These are phyloP conservation scores for Podiceps cristatus DNA, from an alignment of 2,113 vertebrate genomes.

Conservation along the genomic window DNA sequence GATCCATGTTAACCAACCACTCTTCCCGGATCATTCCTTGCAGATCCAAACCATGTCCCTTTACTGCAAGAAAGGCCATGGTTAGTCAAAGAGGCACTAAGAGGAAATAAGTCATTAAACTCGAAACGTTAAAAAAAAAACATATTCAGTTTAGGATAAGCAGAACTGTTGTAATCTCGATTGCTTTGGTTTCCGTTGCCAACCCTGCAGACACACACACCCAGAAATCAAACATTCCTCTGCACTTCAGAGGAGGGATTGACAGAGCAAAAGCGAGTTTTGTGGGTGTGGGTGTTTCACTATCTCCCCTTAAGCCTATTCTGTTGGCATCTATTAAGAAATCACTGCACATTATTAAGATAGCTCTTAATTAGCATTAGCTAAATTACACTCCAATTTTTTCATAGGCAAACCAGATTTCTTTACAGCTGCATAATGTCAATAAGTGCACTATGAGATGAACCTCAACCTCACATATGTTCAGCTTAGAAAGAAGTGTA, in stretches of 20 bases:
- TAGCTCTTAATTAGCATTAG: slow-evolving; percentile 29
- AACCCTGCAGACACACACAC: not conserved
- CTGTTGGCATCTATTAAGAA: slow-evolving; percentile 10
- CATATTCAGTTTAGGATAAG: not conserved
- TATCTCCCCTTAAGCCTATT: not conserved
- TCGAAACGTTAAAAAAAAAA: accelerated
- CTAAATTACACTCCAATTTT: not conserved
- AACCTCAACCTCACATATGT: not conserved
- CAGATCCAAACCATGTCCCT: not conserved
- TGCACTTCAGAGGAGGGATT: not conserved
- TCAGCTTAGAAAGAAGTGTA: not conserved
- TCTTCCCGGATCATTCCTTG: not conserved
- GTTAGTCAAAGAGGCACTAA: not conserved
- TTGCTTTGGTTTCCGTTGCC: not conserved
- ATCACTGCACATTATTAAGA: not conserved
- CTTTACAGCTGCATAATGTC: not conserved
- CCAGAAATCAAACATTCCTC: slow-evolving; percentile 46
- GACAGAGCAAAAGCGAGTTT: not conserved
- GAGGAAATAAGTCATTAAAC: slow-evolving; percentile 5
- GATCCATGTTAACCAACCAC: not conserved
- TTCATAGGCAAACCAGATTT: not conserved
- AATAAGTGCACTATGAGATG: not conserved
- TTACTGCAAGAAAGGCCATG: not conserved
- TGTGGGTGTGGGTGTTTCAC: not conserved
- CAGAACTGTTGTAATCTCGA: not conserved